Percentiles rank a stretch among this genome's conserved stretches.
These are phyloP conservation scores for Hypsibius dujardini DNA, from an alignment of 1,140 invertebrate species.

Conservation along the genomic window DNA sequence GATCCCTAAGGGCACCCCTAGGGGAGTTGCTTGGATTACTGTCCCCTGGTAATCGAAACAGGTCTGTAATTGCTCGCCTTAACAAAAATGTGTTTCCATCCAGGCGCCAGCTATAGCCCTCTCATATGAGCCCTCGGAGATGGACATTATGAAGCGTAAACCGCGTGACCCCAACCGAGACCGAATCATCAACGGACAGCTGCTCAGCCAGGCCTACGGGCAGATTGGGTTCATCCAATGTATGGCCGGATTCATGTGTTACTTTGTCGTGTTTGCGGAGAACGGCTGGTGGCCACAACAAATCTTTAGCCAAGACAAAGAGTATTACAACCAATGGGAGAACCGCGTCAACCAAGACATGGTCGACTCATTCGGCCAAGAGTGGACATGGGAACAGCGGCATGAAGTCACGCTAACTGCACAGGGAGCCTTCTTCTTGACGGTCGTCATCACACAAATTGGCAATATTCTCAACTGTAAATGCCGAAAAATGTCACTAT, in stretches of 20 bases:
- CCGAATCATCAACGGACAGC: neutral
- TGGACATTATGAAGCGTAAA: neutral
- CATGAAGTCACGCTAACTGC: neutral
- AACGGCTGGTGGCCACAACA: conserved; percentile 41
- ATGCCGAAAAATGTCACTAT: neutral
- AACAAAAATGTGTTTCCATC: no score
- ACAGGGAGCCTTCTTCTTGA: neutral
- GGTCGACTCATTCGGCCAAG: conserved; percentile 42
- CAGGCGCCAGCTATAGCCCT: neutral
- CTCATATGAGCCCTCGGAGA: neutral
- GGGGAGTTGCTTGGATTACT: no score
- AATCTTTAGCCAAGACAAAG: conserved; percentile 37
- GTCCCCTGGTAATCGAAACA: no score
- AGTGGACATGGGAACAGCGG: conserved; percentile 35
- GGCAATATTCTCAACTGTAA: neutral
- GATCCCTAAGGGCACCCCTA: no score
- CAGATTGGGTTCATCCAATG: conserved; percentile 40
- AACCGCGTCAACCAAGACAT: conserved; percentile 41
- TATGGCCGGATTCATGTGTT: conserved; percentile 38
- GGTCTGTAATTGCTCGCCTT: no score
- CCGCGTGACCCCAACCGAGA: neutral
- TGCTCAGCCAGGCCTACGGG: conserved; percentile 31
- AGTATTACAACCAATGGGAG: conserved; percentile 35
- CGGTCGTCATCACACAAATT: neutral
- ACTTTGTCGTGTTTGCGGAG: conserved; percentile 43